These are phyloP conservation scores for Platygyra sinensis DNA, from an alignment of 64 coral and sea anemone genomes.

Conservation along the genomic window DNA sequence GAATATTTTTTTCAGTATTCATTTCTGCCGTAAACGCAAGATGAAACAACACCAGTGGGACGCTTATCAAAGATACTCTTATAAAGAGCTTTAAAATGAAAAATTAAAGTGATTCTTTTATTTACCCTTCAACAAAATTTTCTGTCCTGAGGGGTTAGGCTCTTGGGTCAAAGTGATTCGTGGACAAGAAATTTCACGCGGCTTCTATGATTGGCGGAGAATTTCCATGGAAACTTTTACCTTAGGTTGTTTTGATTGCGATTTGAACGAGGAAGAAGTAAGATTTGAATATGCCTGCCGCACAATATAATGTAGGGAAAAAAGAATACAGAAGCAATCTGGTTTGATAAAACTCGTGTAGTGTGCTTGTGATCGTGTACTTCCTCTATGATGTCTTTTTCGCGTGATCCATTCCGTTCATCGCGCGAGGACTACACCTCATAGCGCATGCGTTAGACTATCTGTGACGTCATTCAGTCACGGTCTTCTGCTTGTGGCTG, in stretches of 20 bases:
- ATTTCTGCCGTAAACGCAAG: too few species aligned
- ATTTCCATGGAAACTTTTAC: background rate
- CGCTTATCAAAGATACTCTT: background rate
- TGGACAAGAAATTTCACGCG: background rate
- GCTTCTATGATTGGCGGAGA: background rate
- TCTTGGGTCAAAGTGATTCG: too few species aligned
- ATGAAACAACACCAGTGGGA: background rate
- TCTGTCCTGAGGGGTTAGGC: too few species aligned
- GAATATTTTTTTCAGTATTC: background rate
- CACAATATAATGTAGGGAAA: background rate
- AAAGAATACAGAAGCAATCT: background rate
- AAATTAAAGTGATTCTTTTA: background rate
- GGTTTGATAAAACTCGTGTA: background rate
- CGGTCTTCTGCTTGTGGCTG: conserved; percentile 15
- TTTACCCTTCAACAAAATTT: background rate
- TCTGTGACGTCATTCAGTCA: conserved; percentile 38
- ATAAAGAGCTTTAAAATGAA: background rate
- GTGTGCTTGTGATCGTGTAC: background rate
- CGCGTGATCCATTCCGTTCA: background rate
- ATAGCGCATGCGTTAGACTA: conserved; percentile 17
- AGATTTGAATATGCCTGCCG: background rate
- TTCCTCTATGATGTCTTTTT: background rate
- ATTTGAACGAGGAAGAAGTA: background rate
- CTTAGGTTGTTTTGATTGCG: background rate
- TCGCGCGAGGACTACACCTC: background rate